These are phyloP conservation scores for Squalus acanthias DNA, from an alignment of 2,797 vertebrate species.

Conservation along the genomic window DNA sequence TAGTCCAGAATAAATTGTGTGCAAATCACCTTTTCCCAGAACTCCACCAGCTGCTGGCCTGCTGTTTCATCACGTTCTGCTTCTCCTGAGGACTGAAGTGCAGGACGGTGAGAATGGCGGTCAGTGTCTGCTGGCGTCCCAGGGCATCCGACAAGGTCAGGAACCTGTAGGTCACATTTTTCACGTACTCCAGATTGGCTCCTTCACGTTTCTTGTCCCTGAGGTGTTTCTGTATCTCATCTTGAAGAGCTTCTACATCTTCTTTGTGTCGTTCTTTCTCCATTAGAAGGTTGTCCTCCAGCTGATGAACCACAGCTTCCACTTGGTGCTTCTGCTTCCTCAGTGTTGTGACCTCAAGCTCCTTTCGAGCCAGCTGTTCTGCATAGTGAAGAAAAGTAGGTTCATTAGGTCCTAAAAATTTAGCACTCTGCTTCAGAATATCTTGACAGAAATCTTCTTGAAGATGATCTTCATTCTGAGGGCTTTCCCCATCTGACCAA, in stretches of 20 bases:
- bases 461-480: rapidly evolving
- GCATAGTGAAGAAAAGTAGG: slow-evolving; percentile 81
- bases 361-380: slow-evolving; percentile 83
- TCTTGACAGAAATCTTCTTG: slow-evolving; percentile 7
- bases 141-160: slow-evolving; percentile 74
- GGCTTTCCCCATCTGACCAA: not conserved
- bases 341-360: slow-evolving; percentile 68
- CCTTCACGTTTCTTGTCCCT: slow-evolving; percentile 80
- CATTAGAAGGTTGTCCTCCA: slow-evolving; percentile 66
- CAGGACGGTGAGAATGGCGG: slow-evolving; percentile 81
- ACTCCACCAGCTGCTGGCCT: slow-evolving; percentile 68
- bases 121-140: slow-evolving; percentile 82
- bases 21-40: slow-evolving; percentile 57
- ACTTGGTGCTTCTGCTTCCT: slow-evolving; percentile 73
- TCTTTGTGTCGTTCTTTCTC: slow-evolving; percentile 67
- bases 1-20: not conserved
- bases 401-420: slow-evolving; percentile 53
- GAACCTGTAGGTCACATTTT: slow-evolving; percentile 83
- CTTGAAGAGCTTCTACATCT: slow-evolving; percentile 57
- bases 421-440: slow-evolving; percentile 46
- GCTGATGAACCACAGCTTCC: slow-evolving; percentile 68
- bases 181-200: slow-evolving; percentile 91
- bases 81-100: slow-evolving; percentile 91
- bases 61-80: slow-evolving; percentile 60
- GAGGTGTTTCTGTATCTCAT: slow-evolving; percentile 64